phyloP scores from a whole-genome alignment of 2,797 vertebrate species.

The Choloepus didactylus region DNA sequence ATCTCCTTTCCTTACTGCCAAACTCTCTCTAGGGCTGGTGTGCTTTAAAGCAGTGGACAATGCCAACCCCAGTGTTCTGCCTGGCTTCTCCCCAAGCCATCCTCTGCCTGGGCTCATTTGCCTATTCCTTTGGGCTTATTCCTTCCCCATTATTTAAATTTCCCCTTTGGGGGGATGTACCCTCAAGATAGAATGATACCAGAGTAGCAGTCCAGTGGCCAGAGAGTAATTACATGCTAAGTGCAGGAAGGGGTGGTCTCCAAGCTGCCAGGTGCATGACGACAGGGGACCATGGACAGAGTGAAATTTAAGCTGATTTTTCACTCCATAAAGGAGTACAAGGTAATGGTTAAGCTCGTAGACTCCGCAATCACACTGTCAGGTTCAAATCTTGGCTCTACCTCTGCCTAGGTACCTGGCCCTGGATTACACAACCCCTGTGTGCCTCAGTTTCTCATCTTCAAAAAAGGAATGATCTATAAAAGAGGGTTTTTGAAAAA shows the following conservation, averaged over 20 bases:
- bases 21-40: background rate
- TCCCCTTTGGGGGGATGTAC: background rate
- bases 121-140: background rate
- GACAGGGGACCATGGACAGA: background rate
- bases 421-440: background rate
- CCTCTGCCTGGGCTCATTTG: background rate
- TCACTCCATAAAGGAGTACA: background rate
- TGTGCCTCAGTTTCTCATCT: background rate
- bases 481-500: background rate
- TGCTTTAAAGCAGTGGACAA: background rate
- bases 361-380: constrained; percentile 41
- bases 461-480: background rate
- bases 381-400: constrained; percentile 31
- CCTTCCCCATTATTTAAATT: background rate
- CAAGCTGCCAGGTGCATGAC: background rate
- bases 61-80: background rate
- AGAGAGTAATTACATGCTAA: background rate
- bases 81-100: background rate
- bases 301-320: constrained; percentile 15
- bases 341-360: background rate
- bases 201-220: background rate
- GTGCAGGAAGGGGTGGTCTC: too few species aligned
- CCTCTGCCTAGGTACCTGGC: background rate
- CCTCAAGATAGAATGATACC: background rate
- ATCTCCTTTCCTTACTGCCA: background rate